Percentiles rank a stretch among this genome's conserved stretches.
These are phyloP conservation scores for Rhyacophila evoluta DNA, from an alignment of 2,888 invertebrate genomes.

Conservation along the genomic window DNA sequence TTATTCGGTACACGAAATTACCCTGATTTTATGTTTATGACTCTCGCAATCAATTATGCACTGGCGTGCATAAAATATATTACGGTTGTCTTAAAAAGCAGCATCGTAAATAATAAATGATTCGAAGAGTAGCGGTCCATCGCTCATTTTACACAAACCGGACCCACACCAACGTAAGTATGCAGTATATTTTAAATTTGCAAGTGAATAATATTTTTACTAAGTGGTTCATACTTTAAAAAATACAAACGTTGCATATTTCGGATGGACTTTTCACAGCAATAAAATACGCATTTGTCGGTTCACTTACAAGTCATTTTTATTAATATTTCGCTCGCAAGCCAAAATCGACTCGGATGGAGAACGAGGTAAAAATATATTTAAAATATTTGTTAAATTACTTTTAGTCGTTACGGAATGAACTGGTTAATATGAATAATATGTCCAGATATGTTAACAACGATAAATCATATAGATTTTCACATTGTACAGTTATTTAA, in stretches of 20 bases:
- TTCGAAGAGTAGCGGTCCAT: constrained; percentile 21
- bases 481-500: too few relatives aligned
- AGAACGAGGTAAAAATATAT: neutral
- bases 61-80: neutral
- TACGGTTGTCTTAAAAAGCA: constrained; percentile 22
- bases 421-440: too few relatives aligned
- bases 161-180: neutral
- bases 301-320: neutral
- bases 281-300: neutral
- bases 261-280: neutral
- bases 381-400: too few relatives aligned
- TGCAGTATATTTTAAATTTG: too few relatives aligned
- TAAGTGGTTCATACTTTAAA: too few relatives aligned
- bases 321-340: neutral
- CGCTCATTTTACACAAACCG: constrained; percentile 36
- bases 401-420: too few relatives aligned
- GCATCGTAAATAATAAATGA: constrained; percentile 10
- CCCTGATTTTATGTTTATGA: neutral
- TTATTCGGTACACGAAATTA: neutral
- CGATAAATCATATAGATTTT: too few relatives aligned
- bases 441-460: too few relatives aligned
- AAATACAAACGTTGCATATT: too few relatives aligned
- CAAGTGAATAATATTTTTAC: too few relatives aligned
- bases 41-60: neutral
- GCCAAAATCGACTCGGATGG: neutral